Percentiles rank a stretch among this genome's conserved stretches.
Conservation (phyloP, 2,113 vertebrate species). For the Chelonoidis abingdonii region DNA sequence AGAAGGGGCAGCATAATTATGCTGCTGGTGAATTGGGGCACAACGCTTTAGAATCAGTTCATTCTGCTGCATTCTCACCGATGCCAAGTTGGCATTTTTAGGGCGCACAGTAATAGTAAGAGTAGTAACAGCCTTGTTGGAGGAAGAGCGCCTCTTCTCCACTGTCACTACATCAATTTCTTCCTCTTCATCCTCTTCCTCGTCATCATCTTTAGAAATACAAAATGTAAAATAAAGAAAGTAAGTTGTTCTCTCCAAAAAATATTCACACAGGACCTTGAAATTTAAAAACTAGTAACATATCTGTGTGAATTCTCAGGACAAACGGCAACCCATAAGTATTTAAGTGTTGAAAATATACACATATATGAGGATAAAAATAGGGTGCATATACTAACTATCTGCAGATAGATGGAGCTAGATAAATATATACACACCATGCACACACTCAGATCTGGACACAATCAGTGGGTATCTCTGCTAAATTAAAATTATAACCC, state of each 20-base stretch:
- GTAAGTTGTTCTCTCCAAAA: constrained; percentile 4
- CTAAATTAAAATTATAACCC: neutral
- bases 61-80: constrained; percentile 79
- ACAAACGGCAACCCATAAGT: neutral
- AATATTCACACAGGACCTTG: neutral
- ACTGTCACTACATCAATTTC: constrained; percentile 97
- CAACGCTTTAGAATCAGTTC: constrained; percentile 94
- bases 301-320: neutral
- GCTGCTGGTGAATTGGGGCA: constrained; percentile 96
- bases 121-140: constrained; percentile 80
- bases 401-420: neutral
- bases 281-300: neutral
- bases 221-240: neutral
- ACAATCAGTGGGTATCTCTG: neutral
- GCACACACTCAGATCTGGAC: neutral
- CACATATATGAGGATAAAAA: neutral
- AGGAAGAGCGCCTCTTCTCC: constrained; percentile 88
- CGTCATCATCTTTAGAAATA: constrained; percentile 83
- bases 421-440: neutral
- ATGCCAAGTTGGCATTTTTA: constrained; percentile 75
- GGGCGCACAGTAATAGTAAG: constrained; percentile 83
- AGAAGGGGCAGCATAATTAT: constrained; percentile 97
- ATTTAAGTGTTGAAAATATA: neutral
- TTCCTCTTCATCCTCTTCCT: constrained; percentile 94
- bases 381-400: neutral